Base-by-base conservation (phyloP, 2,113 vertebrate genomes). In the Columba livia region DNA sequence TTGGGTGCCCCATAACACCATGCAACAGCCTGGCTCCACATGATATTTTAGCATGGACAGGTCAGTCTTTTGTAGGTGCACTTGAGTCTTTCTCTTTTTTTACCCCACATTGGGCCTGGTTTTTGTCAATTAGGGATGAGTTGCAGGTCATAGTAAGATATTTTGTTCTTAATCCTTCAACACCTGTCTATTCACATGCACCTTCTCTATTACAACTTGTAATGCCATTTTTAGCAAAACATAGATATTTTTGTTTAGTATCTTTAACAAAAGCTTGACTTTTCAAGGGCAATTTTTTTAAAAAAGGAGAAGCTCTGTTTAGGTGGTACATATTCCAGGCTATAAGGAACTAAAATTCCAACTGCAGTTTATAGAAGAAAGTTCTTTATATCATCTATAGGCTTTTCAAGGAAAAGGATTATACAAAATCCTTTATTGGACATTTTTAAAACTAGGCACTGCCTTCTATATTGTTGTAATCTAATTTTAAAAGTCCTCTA, bases 61-160 rank as follows among this genome's bases (percentile, higher is more conserved):
- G 5, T 18, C 44, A 65, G 20, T 34, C 13, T 86, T 88, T 38
- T 65, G 2, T 42, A 69, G 48, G 23, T 9, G 13, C 53, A 38
- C 10, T 29, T 32, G 18, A 31, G 7, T 44, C 12, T 83, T 72
- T 54, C 4, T 87, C 19, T 79, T 21, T 57, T 38, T 31, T 50
- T 48, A 11, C 0, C 13, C 2, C 5, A 3, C n/a, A 40, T 34
- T 78, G 15, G 7, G 1, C 50, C 15, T 84, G 13, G 64, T 61
- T 90, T 82, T 72, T 79, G 17, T 29, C 50, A 57, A 29, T 7
- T n/a, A 7, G 25, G 19, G 8, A 21, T 54, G 26, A 62, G 10
- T 34, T 73, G 7, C 10, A 44, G 14, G 16, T 58, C 31, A 36
- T 1, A 58, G 70, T 23, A 75, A 60, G 19, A 40, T n/a, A 23